These are phyloP conservation scores for Phalacrocorax aristotelis DNA, from an alignment of 2,113 vertebrate species.

Conservation along the genomic window DNA sequence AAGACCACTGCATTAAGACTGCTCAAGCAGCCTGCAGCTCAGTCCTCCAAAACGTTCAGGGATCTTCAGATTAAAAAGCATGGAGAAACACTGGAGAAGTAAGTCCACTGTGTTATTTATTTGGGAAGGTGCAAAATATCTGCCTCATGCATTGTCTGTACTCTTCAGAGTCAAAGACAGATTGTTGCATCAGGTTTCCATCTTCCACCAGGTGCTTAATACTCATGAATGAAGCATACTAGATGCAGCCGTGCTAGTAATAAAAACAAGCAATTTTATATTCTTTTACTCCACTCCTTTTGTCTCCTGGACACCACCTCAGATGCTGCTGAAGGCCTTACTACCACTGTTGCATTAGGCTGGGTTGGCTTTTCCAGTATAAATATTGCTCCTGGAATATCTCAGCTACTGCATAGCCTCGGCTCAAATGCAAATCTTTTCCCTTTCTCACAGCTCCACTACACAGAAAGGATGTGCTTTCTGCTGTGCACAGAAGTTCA, in stretches of 20 bases:
- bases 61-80: background rate
- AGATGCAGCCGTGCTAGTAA: background rate
- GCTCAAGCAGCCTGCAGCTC: background rate
- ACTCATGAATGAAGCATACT: background rate
- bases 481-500: background rate
- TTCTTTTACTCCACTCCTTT: background rate
- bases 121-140: background rate
- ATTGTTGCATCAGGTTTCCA: background rate
- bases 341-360: background rate
- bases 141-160: background rate
- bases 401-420: background rate
- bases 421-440: background rate
- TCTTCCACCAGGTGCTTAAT: background rate
- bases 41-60: background rate
- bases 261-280: background rate
- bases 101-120: background rate
- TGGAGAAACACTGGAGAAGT: background rate
- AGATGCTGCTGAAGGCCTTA: background rate
- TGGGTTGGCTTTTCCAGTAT: background rate
- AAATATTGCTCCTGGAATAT: background rate
- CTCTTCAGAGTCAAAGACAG: background rate
- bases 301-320: background rate
- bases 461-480: background rate
- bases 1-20: background rate
- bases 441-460: background rate